These are phyloP conservation scores for Gerris lacustris DNA, from an alignment of 2,888 invertebrate species.

Conservation along the genomic window DNA sequence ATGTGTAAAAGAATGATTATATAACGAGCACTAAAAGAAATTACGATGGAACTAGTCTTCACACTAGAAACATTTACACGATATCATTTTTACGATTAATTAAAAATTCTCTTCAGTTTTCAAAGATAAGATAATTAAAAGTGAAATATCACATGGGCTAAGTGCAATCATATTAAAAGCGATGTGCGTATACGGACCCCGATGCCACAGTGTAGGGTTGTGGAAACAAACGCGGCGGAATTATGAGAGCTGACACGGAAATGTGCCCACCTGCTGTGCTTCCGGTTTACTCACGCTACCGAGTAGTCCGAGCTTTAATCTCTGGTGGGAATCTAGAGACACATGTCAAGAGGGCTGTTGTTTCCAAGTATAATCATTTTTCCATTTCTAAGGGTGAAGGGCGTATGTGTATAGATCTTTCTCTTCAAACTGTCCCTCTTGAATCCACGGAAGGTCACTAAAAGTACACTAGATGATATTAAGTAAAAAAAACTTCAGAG, in stretches of 20 bases:
- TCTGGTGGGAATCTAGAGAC: background rate
- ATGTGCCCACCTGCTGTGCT: background rate
- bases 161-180: too few species aligned
- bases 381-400: background rate
- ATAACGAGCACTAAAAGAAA: background rate
- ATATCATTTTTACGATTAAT: background rate
- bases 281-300: background rate
- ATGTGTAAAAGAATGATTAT: background rate
- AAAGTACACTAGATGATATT: too few species aligned
- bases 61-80: background rate
- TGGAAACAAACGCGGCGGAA: too few species aligned
- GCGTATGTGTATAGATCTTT: background rate
- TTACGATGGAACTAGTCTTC: background rate
- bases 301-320: background rate
- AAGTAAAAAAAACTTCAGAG: too few species aligned
- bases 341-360: background rate
- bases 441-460: too few species aligned
- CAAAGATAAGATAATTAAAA: conserved; percentile 1
- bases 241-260: background rate
- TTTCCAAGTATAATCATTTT: background rate
- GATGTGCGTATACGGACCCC: too few species aligned
- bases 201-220: too few species aligned
- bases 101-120: background rate
- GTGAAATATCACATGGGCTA: background rate
- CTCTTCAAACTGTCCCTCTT: too few species aligned